These are phyloP conservation scores for Acanthiza pusilla DNA, from an alignment of 2,797 vertebrate genomes.

Conservation along the genomic window DNA sequence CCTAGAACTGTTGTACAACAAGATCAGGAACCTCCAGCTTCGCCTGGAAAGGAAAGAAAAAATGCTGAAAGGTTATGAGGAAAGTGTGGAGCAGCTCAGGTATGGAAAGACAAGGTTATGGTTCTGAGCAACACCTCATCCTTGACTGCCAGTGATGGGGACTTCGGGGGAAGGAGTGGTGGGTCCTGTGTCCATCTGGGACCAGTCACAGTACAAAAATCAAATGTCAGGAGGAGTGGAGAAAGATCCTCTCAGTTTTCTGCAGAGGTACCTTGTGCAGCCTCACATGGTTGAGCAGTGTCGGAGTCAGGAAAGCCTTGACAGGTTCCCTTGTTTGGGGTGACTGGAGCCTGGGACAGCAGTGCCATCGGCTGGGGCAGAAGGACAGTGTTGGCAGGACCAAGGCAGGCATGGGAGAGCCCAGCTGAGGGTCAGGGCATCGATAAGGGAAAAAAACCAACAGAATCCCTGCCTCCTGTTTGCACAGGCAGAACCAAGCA, in stretches of 20 bases:
- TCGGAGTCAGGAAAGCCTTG: background rate
- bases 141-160: background rate
- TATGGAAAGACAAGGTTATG: background rate
- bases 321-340: background rate
- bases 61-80: constrained; percentile 61
- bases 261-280: background rate
- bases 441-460: rapidly evolving
- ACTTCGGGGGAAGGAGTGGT: background rate
- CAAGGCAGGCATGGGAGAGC: background rate
- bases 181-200: background rate
- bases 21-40: constrained; percentile 69
- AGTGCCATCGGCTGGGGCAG: rapidly evolving
- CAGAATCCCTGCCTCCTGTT: background rate
- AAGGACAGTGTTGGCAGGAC: rapidly evolving
- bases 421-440: rapidly evolving
- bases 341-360: background rate
- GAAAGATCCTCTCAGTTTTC: background rate
- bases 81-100: constrained; percentile 70
- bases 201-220: background rate
- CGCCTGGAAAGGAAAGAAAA: constrained; percentile 71
- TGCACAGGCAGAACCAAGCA: constrained; percentile 49
- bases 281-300: background rate
- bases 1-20: constrained; percentile 69
- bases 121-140: background rate
- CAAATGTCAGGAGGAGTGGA: background rate